Conservation (phyloP, 2,888 invertebrate species). For the Eupsilia transversa region DNA sequence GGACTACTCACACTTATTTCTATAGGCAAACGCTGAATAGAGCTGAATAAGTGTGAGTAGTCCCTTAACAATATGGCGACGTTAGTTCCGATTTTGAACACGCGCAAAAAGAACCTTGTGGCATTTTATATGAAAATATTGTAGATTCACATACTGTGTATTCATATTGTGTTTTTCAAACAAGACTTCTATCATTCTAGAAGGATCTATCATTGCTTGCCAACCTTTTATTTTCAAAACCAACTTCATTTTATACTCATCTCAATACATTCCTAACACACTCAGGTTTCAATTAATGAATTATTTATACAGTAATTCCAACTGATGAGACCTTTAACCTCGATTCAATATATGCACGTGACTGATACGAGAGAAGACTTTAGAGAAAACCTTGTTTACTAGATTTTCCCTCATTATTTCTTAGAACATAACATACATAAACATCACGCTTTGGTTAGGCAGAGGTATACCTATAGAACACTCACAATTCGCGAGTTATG, state of each 20-base stretch:
- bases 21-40: no score
- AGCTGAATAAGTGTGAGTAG: no score
- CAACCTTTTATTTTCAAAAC: background rate
- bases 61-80: no score
- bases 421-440: slow-evolving; percentile 1
- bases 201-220: background rate
- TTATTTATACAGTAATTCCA: slow-evolving; percentile 39
- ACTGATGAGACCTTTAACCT: slow-evolving; percentile 38
- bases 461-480: background rate
- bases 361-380: slow-evolving; percentile 32
- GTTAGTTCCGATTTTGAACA: no score
- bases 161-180: background rate
- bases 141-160: background rate
- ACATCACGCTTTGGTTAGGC: background rate
- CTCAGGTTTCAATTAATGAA: slow-evolving; percentile 33
- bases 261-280: slow-evolving; percentile 6
- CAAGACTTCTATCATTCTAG: background rate
- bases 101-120: no score
- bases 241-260: background rate
- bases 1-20: no score
- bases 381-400: slow-evolving; percentile 22
- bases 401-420: slow-evolving; percentile 3
- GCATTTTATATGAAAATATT: background rate
- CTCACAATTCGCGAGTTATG: background rate
- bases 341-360: slow-evolving; percentile 30